Conservation (phyloP, 2,888 invertebrate genomes). For the Xanthia icteritia region DNA sequence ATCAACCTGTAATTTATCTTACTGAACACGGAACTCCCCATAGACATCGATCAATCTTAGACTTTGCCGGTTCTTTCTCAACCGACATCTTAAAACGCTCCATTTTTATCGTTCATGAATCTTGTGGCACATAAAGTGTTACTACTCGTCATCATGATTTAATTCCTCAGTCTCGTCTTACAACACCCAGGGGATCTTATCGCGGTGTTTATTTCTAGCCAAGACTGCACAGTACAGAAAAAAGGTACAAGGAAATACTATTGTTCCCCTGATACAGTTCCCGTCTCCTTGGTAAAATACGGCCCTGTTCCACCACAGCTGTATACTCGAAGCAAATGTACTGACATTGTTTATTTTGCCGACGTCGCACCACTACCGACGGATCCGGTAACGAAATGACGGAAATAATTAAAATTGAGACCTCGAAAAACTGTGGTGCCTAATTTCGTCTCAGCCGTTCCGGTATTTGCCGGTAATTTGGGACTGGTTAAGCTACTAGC, state of each 20-base stretch:
- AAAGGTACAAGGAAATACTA: constrained; percentile 48
- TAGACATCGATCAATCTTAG: constrained; percentile 46
- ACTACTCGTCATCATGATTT: constrained; percentile 51
- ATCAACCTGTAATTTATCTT: constrained; percentile 43
- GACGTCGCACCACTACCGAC: constrained; percentile 21
- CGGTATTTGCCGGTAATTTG: constrained; percentile 2
- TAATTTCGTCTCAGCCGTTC: constrained; percentile 37
- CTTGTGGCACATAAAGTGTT: constrained; percentile 12
- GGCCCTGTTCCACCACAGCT: constrained; percentile 34
- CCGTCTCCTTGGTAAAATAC: constrained; percentile 41
- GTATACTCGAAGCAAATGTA: constrained; percentile 31
- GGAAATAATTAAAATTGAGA: constrained; percentile 71
- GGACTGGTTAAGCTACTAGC: constrained; percentile 21
- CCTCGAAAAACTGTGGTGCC: constrained; percentile 26
- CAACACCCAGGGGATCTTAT: constrained; percentile 37
- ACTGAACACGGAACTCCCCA: constrained; percentile 29
- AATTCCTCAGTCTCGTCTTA: constrained; percentile 44
- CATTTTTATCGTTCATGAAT: constrained; percentile 26
- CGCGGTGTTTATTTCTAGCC: constrained; percentile 39
- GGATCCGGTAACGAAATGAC: constrained; percentile 63
- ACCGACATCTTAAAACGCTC: constrained; percentile 15
- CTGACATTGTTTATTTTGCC: constrained; percentile 65
- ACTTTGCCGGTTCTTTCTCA: neutral
- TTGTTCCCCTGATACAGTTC: constrained; percentile 51
- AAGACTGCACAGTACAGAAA: constrained; percentile 44